Conservation (phyloP, 2,113 vertebrate genomes). For the Zosterops borbonicus region DNA sequence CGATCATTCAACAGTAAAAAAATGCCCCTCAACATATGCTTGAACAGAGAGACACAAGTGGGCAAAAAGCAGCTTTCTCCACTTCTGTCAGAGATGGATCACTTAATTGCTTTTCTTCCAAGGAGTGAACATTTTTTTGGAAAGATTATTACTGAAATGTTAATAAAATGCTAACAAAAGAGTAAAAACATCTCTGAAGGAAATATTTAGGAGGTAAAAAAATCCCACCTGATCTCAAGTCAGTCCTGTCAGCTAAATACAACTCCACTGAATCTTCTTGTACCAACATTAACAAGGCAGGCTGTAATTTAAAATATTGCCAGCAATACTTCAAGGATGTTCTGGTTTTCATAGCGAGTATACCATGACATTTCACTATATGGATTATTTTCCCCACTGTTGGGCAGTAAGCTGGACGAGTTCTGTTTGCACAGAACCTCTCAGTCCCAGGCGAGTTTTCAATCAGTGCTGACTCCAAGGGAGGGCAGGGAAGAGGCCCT, state of each 20-base stretch:
- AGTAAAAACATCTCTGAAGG: not conserved
- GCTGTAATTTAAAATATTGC: not conserved
- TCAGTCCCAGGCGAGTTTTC: not conserved
- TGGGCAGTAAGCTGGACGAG: not conserved
- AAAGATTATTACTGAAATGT: not conserved
- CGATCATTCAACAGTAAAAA: not conserved
- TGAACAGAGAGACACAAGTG: not conserved
- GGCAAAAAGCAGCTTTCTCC: not conserved
- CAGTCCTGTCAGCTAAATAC: not conserved
- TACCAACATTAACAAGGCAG: not conserved
- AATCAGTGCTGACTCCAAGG: not conserved
- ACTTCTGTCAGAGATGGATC: not conserved
- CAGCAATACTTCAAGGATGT: not conserved
- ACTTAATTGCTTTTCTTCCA: not conserved
- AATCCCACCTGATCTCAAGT: not conserved
- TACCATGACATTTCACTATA: not conserved
- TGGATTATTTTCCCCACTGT: not conserved
- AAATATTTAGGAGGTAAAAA: not conserved
- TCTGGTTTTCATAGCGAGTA: not conserved
- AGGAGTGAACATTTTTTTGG: not conserved
- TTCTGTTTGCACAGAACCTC: not conserved
- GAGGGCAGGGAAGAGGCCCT: not conserved
- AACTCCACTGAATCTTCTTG: not conserved
- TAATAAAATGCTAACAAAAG: not conserved
- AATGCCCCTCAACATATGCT: accelerated